Percentiles rank a stretch among this genome's conserved stretches.
phyloP scores from a whole-genome alignment of 2,888 invertebrate genomes.

The Cosmia trapezina region DNA sequence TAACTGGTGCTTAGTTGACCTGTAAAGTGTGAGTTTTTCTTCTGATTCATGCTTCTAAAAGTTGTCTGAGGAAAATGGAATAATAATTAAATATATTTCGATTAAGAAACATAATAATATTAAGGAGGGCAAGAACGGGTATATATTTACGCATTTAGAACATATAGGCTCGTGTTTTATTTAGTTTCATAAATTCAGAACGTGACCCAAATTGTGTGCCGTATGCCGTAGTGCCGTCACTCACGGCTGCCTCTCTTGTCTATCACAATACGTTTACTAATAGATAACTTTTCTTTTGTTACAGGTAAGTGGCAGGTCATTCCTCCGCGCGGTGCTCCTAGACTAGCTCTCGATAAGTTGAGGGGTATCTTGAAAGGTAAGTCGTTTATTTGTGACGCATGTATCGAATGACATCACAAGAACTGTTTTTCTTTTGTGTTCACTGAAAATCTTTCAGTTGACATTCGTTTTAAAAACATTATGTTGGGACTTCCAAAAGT shows the following conservation, averaged over 20 bases:
- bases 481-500: not conserved
- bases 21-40: slow-evolving; percentile 9
- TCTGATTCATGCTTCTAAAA: slow-evolving; percentile 30
- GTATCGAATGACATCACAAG: slow-evolving; percentile 15
- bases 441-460: not conserved
- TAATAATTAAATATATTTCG: slow-evolving; percentile 13
- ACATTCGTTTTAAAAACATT: not conserved
- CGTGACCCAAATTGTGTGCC: slow-evolving; percentile 56
- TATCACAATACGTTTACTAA: slow-evolving; percentile 31
- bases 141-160: slow-evolving; percentile 33
- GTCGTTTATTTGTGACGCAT: not conserved
- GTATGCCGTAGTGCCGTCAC: slow-evolving; percentile 21
- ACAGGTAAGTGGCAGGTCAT: slow-evolving; percentile 75
- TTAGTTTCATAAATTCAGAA: slow-evolving; percentile 47
- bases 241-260: slow-evolving; percentile 28
- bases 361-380: slow-evolving; percentile 34
- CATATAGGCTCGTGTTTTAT: slow-evolving; percentile 42
- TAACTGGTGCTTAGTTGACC: slow-evolving; percentile 40
- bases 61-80: slow-evolving; percentile 38
- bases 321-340: slow-evolving; percentile 25
- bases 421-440: slow-evolving; percentile 25
- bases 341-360: slow-evolving; percentile 18
- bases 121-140: slow-evolving; percentile 29
- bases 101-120: slow-evolving; percentile 16
- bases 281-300: slow-evolving; percentile 69